phyloP scores from a whole-genome alignment of 2,888 invertebrate species.

The Fissipunctia ypsillon region DNA sequence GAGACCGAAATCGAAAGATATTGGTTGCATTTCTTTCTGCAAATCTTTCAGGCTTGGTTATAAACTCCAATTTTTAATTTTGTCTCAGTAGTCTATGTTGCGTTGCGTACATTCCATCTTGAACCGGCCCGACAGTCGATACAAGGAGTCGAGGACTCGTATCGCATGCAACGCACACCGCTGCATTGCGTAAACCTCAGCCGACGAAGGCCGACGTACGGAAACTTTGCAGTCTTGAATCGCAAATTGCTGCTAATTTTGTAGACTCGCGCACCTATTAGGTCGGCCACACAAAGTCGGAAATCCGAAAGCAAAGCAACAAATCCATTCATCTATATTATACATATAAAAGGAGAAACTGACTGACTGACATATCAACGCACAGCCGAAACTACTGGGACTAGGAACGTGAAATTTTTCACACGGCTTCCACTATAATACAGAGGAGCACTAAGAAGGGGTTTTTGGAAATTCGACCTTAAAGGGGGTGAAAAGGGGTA shows the following conservation, averaged over 20 bases:
- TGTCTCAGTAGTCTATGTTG: conserved; percentile 2
- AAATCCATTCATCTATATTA: too few species aligned
- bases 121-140: conserved; percentile 50
- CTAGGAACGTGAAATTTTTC: too few species aligned
- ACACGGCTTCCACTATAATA: too few species aligned
- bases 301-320: too few species aligned
- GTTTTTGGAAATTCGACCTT: too few species aligned
- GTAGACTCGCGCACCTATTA: conserved; percentile 47
- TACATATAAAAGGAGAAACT: too few species aligned
- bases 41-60: background rate
- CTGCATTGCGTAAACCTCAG: conserved; percentile 75
- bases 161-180: conserved; percentile 74
- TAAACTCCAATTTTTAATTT: background rate
- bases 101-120: conserved; percentile 42
- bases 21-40: conserved; percentile 5
- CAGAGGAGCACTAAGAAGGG: too few species aligned
- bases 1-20: conserved; percentile 15
- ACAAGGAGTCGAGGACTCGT: conserved; percentile 70
- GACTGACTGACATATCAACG: too few species aligned
- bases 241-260: conserved; percentile 78
- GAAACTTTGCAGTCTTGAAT: conserved; percentile 77
- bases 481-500: too few species aligned
- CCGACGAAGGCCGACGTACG: conserved; percentile 79
- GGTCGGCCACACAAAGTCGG: too few species aligned
- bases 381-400: too few species aligned